Conservation (phyloP, 2,888 invertebrate species). For the Lordiphosa fenestrarum region DNA sequence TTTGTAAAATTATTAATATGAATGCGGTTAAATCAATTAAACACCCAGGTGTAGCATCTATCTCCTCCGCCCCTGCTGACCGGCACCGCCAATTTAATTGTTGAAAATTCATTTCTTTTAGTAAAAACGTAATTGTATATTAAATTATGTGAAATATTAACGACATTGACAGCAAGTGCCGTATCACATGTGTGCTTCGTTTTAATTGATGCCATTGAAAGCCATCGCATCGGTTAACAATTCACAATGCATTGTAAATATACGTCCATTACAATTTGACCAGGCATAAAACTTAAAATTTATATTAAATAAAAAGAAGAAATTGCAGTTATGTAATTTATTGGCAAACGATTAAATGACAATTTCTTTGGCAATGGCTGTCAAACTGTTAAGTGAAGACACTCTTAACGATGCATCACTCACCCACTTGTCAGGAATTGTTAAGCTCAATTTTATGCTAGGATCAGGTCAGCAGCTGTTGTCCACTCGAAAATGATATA, state of each 20-base stretch:
- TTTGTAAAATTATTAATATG: slow-evolving; percentile 21
- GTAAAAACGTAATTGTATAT: slow-evolving; percentile 37
- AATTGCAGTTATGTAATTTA: neutral
- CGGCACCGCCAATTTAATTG: slow-evolving; percentile 10
- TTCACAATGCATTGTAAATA: slow-evolving; percentile 32
- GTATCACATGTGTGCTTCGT: slow-evolving; percentile 40
- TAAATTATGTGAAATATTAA: slow-evolving; percentile 42
- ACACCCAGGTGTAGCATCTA: slow-evolving; percentile 2
- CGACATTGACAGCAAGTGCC: slow-evolving; percentile 27
- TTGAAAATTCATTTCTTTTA: slow-evolving; percentile 46
- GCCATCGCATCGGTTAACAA: slow-evolving; percentile 10
- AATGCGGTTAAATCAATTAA: slow-evolving; percentile 31
- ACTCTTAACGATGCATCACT: too few species aligned
- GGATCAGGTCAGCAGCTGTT: slow-evolving; percentile 3
- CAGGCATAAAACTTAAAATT: slow-evolving; percentile 3
- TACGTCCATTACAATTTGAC: slow-evolving; percentile 12
- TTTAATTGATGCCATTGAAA: slow-evolving; percentile 41
- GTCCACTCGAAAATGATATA: neutral
- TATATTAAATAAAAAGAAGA: slow-evolving; percentile 16
- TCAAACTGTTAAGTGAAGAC: too few species aligned
- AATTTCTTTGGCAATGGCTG: too few species aligned
- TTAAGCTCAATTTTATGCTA: too few species aligned
- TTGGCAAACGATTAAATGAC: too few species aligned
- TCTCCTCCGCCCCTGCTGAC: too few species aligned
- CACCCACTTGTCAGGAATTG: too few species aligned